Evolutionary conservation across 1,140 invertebrate species (phyloP), one percentile per base, ranked within the genome.

Genomic region (Periplaneta americana): DNA sequence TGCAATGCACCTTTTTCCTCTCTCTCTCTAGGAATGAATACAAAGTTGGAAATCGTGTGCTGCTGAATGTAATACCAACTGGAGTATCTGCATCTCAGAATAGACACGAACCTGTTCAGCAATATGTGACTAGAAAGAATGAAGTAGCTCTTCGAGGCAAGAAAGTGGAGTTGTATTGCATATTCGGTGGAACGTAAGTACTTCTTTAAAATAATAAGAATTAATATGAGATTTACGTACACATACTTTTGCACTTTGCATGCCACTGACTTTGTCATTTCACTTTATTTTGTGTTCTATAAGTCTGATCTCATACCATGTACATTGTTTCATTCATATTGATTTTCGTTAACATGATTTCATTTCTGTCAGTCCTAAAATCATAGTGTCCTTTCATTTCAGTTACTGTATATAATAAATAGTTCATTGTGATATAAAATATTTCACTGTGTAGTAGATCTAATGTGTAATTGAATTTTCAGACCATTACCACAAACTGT

Each of bases 181-280:
- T 98, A 84, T 97, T 91, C 88, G 96, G 96, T 85, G 97, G 97
- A 85, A 98, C 96, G 90, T 94, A 89, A 93, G 93, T 93, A 85
- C 82, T n/a, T n/a, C n/a, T n/a, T n/a, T n/a, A n/a, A n/a, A n/a
- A n/a, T n/a, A n/a, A n/a, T n/a, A n/a, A n/a, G n/a, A n/a, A n/a
- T n/a, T n/a, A n/a, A n/a, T n/a, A n/a, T n/a, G n/a, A n/a, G n/a
- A n/a, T n/a, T n/a, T n/a, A n/a, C n/a, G n/a, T n/a, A n/a, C n/a
- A n/a, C n/a, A n/a, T n/a, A n/a, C n/a, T n/a, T n/a, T n/a, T n/a
- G n/a, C n/a, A n/a, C n/a, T n/a, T n/a, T n/a, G n/a, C n/a, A n/a
- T n/a, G n/a, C n/a, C n/a, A n/a, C n/a, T n/a, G n/a, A n/a, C n/a
- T n/a, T n/a, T n/a, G n/a, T n/a, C n/a, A n/a, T n/a, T n/a, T n/a